Percentiles rank a stretch among this genome's conserved stretches.
Conservation (phyloP, 2,797 vertebrate genomes). For the Macroramphosus scolopax region DNA sequence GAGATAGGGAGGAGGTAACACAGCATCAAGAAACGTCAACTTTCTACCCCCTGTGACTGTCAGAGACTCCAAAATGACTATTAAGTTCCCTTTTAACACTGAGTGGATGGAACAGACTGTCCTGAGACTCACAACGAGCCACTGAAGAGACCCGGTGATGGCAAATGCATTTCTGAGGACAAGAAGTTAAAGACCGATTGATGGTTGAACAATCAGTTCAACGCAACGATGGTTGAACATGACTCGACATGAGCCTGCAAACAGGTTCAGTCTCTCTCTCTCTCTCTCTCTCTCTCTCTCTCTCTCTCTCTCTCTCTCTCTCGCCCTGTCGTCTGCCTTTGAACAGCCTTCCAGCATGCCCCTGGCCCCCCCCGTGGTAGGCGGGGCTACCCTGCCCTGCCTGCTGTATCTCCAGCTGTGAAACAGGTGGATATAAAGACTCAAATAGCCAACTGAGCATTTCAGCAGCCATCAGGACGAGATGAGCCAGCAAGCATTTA, state of each 20-base stretch:
- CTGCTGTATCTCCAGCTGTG: slow-evolving; percentile 58
- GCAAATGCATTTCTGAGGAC: slow-evolving; percentile 22
- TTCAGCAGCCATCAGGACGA: slow-evolving; percentile 38
- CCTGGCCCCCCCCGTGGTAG: slow-evolving; percentile 29
- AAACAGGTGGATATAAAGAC: slow-evolving; percentile 61
- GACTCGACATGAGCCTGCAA: slow-evolving; percentile 13
- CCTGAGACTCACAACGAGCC: slow-evolving; percentile 53
- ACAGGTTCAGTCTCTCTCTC: slow-evolving; percentile 32
- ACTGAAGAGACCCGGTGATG: slow-evolving; percentile 67
- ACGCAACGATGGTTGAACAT: slow-evolving; percentile 26
- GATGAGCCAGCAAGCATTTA: slow-evolving; percentile 17
- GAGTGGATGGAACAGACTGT: slow-evolving; percentile 50
- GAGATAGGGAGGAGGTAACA: slow-evolving; percentile 99
- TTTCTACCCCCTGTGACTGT: slow-evolving; percentile 22
- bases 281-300: slow-evolving; percentile 43
- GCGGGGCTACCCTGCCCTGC: slow-evolving; percentile 53
- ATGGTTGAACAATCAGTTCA: slow-evolving; percentile 31
- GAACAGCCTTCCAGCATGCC: slow-evolving; percentile 53
- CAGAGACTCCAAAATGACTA: slow-evolving; percentile 38
- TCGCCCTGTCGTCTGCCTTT: slow-evolving; percentile 46
- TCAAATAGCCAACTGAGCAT: slow-evolving; percentile 41
- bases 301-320: slow-evolving; percentile 9
- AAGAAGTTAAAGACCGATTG: slow-evolving; percentile 17
- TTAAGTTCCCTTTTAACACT: slow-evolving; percentile 34
- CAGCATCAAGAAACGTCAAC: slow-evolving; percentile 52